Evolutionary conservation across 2,888 invertebrate genomes (phyloP), one percentile per base, ranked within the genome.

Genomic region (Plagodis dolabraria): DNA sequence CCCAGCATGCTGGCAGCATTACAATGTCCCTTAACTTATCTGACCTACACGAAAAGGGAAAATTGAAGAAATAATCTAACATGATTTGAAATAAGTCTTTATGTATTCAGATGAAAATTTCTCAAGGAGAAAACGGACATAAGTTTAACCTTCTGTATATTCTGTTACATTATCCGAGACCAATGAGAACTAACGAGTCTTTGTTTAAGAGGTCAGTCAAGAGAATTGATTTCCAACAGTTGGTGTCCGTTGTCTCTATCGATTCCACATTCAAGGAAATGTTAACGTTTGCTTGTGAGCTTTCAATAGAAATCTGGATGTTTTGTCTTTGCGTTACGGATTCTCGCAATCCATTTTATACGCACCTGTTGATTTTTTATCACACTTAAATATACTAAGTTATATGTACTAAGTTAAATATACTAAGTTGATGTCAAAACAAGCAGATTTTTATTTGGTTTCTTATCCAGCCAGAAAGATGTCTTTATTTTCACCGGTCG

Each of bases 241-340:
- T 12, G 5, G 60, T 60, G 11, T 67, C 69, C 56, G 40, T 11
- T 69, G 63, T 50, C 63, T 53, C 59, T 38, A n/a, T 53, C 54
- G 63, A 66, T 65, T 68, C 66, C 63, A 53, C 53, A 57, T 68
- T 61, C 65, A 64, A 47, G 68, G 66, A 70, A 68, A 62, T 49
- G 38, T 57, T 60, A 48, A 60, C 65, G 63, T 63, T 64, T 48
- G 56, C 54, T 54, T 56, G 34, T 56, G 60, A 55, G 60, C 63
- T 61, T 67, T 65, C 60, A 59, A 51, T 57, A 49, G 67, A 59
- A 57, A 60, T 61, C 33, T 46, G 54, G 48, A 61, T 61, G 60
- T 61, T 61, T 62, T 65, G 59, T 51, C 49, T 62, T 49, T 38
- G 38, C 33, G 57, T 43, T 57, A 40, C 45, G 46, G 50, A 47